Base-by-base conservation (phyloP, 30 jellyfish, hydroid and myxozoan species). In the Sanderia malayensis region DNA sequence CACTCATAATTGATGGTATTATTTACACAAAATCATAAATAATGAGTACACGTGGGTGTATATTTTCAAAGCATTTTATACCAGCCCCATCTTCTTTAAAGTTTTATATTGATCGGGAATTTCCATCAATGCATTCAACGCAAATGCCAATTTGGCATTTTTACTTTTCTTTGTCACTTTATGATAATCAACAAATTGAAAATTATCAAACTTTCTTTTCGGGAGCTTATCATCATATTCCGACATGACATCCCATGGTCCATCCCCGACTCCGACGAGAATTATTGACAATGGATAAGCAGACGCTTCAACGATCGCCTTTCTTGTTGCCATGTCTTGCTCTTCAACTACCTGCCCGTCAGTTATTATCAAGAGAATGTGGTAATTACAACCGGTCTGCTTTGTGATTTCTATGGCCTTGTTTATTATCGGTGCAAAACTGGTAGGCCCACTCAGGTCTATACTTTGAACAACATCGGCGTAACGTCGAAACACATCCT, bases 191-290 rank as follows among this genome's bases (percentile, higher is more conserved):
- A 87, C 96, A 68, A 87, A 87, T 68, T 87, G 96, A 62, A 87
- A 87, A 68, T 87, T 87, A 44, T 87, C 96, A 70, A 87, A 87
- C 37, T 72, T 87, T 46, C 96, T 52, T 25, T 68, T 25, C 0
- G 95, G 83, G 22, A 87, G 78, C 31, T 80, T 81, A 44, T 81
- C 95, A 61, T 87, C 96, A 58, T 87, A 87, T 44, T 85, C 91
- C 20, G 67, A 57, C 96, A 87, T 87, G 44, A 59, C 62, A 58
- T 87, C 72, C 96, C 96, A 87, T 1, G 96, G 96, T 2, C 96
- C 96, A 67, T 87, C 96, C 29, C 96, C 96, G 3, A 87, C 96
- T 45, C 96, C 96, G 0, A 87, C 96, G 11, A 87, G 76, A 49
- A 87, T 81, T 11, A 87, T 87, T 19, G 96, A 87, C 70, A 87